Conservation (phyloP, 1,140 invertebrate species). For the Chelonus insularis region DNA sequence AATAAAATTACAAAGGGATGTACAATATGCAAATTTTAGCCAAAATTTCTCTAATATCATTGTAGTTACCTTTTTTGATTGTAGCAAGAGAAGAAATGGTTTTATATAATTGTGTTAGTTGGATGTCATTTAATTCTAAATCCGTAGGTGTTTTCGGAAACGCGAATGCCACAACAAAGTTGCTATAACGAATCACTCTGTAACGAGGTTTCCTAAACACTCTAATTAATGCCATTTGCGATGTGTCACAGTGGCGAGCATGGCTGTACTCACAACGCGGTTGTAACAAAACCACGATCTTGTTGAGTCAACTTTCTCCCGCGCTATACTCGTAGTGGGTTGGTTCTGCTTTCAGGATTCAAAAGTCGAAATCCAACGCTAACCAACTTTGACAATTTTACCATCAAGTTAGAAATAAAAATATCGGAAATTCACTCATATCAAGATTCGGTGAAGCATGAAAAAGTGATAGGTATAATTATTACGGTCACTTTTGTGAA, state of each 20-base stretch:
- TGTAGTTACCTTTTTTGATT: too few species aligned
- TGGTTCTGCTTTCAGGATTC: not conserved
- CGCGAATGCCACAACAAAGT: conserved; percentile 17
- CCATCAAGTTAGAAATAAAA: too few species aligned
- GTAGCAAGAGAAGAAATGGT: too few species aligned
- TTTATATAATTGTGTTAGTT: not conserved
- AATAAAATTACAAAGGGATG: too few species aligned
- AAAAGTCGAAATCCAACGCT: not conserved
- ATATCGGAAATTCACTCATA: too few species aligned
- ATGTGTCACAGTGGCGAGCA: conserved; percentile 8
- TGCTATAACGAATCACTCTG: conserved; percentile 34
- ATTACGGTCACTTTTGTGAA: too few species aligned
- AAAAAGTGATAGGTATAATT: too few species aligned
- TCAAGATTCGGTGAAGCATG: too few species aligned
- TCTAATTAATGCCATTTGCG: conserved; percentile 40
- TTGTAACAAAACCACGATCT: conserved; percentile 26
- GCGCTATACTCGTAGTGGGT: not conserved
- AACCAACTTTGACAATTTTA: not conserved
- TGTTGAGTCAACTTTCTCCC: not conserved
- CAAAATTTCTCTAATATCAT: too few species aligned
- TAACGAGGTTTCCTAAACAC: conserved; percentile 41
- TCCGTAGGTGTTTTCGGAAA: not conserved
- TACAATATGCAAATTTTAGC: too few species aligned
- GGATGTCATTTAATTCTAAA: not conserved
- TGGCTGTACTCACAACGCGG: conserved; percentile 1